Evolutionary conservation across 2,797 vertebrate genomes (phyloP), one percentile per base, ranked within the genome.

Genomic region (Rhinatrema bivittatum): DNA sequence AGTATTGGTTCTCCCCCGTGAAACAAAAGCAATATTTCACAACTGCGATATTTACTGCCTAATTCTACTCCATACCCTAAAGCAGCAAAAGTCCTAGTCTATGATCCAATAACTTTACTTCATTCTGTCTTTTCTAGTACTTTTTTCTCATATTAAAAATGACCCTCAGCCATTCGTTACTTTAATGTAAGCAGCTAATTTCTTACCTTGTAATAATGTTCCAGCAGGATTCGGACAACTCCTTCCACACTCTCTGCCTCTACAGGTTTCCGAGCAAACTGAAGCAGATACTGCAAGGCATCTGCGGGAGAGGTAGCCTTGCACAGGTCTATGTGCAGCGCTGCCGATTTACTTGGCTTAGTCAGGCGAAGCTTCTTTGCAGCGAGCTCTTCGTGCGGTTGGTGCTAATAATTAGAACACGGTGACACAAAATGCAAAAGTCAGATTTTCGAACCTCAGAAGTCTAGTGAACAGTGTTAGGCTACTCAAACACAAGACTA

Each of bases 241-340:
- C 94, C 94, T 50, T 99, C 94, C 46, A 97, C 91, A 0, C 95
- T 99, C 62, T 98, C 96, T 2, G 81, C 86, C 67, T 98, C 94
- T 10, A 99, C 94, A 0, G 93, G 90, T 39, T 91, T 91, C 31
- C 93, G 82, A 20, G 96, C 87, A 4, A 99, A 98, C 36, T 89
- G 91, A 5, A 99, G 85, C 11, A 99, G 82, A 54, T 93, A 91
- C 69, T 96, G 94, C 48, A 99, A 69, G 6, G 94, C 91, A 2
- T 98, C 94, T 0, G 93, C 93, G 1, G 94, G 81, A 1, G 80
- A 91, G 16, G 85, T 75, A 31, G 94, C 93, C 62, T 98, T 97
- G 35, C 94, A 97, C 8, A 98, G 84, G 65, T 99, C 95, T 0
- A 97, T 69, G n/a, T 99, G 94, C 7, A 99, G 87, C 0, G 94